Evolutionary conservation across 2,113 vertebrate species (phyloP).

Genomic region (Dasyurus viverrinus): DNA sequence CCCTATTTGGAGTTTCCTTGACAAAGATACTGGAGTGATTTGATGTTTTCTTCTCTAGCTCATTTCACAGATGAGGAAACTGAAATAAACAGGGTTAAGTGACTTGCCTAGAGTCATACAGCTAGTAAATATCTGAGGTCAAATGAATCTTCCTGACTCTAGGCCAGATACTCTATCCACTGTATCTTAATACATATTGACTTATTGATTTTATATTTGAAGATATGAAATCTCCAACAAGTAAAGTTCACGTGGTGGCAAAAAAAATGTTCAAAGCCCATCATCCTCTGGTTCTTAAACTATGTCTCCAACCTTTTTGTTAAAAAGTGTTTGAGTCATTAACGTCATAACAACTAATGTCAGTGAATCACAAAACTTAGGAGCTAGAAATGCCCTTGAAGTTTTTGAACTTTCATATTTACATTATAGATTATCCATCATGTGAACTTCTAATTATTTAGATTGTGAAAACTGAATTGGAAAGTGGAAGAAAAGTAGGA

Average conservation of each 20-base stretch:
- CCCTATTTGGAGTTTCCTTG: too few species aligned
- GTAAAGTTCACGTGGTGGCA: neutral
- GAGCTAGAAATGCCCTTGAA: neutral
- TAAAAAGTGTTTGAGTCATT: neutral
- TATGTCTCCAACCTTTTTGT: neutral
- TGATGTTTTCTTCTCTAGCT: too few species aligned
- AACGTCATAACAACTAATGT: neutral
- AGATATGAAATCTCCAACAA: neutral
- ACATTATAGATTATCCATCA: too few species aligned
- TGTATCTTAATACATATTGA: neutral
- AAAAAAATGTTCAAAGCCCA: neutral
- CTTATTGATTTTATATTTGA: neutral
- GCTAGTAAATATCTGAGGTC: neutral
- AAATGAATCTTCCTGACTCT: neutral
- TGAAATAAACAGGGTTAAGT: too few species aligned
- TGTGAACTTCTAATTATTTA: neutral
- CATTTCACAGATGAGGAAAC: too few species aligned
- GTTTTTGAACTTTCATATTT: neutral
- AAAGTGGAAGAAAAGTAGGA: neutral
- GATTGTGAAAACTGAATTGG: neutral
- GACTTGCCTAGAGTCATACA: too few species aligned
- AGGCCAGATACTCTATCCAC: neutral
- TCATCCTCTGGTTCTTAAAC: neutral
- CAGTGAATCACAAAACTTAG: neutral
- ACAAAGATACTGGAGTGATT: too few species aligned